These are phyloP conservation scores for Drosophila trichaetosa DNA, from an alignment of 2,888 invertebrate genomes.

Conservation along the genomic window DNA sequence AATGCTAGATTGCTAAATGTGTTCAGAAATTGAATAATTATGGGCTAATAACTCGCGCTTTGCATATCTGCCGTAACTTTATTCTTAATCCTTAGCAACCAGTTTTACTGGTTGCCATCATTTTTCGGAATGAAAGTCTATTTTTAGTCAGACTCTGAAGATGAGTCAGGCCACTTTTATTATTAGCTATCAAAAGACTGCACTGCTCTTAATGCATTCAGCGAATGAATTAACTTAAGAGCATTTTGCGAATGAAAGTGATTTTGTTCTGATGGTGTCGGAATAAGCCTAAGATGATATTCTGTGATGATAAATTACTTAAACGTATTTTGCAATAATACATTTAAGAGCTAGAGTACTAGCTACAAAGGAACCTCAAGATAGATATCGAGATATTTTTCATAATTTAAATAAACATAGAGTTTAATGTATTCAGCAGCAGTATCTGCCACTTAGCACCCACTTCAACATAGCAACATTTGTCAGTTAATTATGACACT, in stretches of 20 bases:
- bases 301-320: background rate
- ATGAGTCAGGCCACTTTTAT: slow-evolving; percentile 1
- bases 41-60: slow-evolving; percentile 9
- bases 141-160: background rate
- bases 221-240: background rate
- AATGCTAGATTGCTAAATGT: slow-evolving; percentile 10
- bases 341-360: background rate
- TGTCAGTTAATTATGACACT: slow-evolving; percentile 72
- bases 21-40: slow-evolving; percentile 13
- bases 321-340: background rate
- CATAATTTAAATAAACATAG: slow-evolving; percentile 4
- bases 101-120: slow-evolving; percentile 4
- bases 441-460: slow-evolving; percentile 44
- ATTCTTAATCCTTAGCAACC: background rate
- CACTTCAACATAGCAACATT: slow-evolving; percentile 35
- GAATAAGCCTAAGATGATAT: background rate
- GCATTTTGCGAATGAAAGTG: background rate
- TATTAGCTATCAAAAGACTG: background rate
- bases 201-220: background rate
- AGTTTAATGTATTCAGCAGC: slow-evolving; percentile 32
- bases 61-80: background rate
- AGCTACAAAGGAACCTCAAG: background rate
- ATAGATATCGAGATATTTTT: background rate
- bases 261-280: background rate
- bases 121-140: background rate